Percentiles rank a stretch among this genome's conserved stretches.
Evolutionary conservation across 2,888 invertebrate genomes (phyloP).

Genomic region (Napeogenes inachia): DNA sequence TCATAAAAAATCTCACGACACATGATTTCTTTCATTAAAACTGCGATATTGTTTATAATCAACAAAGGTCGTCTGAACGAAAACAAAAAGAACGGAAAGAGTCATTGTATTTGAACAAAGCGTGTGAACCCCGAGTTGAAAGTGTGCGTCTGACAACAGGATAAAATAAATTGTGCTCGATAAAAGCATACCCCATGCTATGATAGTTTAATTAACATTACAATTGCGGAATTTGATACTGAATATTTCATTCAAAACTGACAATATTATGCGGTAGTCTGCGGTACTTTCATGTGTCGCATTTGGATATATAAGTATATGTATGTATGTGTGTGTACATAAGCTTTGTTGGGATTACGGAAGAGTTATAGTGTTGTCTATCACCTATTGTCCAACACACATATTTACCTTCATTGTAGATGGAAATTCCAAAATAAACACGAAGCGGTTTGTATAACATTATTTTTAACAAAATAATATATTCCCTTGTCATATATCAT

Average conservation of each 20-base stretch:
- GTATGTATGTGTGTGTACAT: background rate
- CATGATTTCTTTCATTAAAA: slow-evolving; percentile 71
- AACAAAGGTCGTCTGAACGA: slow-evolving; percentile 75
- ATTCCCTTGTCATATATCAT: no score
- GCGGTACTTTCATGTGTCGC: background rate
- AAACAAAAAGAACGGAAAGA: slow-evolving; percentile 75
- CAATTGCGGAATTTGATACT: slow-evolving; percentile 12
- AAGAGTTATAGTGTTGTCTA: slow-evolving; percentile 39
- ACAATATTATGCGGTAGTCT: slow-evolving; percentile 15
- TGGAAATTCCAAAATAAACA: slow-evolving; percentile 9
- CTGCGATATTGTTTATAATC: slow-evolving; percentile 73
- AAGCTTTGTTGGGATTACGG: slow-evolving; percentile 34
- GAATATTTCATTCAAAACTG: slow-evolving; percentile 18
- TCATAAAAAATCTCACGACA: slow-evolving; percentile 67
- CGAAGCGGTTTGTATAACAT: no score
- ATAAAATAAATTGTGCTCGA: slow-evolving; percentile 34
- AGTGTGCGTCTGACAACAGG: slow-evolving; percentile 62
- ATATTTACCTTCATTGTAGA: background rate
- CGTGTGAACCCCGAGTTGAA: slow-evolving; percentile 71
- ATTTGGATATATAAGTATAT: background rate
- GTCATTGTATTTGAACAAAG: slow-evolving; percentile 71
- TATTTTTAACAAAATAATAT: no score
- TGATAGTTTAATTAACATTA: slow-evolving; percentile 20
- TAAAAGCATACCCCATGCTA: slow-evolving; percentile 20
- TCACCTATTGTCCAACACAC: slow-evolving; percentile 39